phyloP scores from a whole-genome alignment of 2,113 vertebrate species.

The Lampris incognitus region DNA sequence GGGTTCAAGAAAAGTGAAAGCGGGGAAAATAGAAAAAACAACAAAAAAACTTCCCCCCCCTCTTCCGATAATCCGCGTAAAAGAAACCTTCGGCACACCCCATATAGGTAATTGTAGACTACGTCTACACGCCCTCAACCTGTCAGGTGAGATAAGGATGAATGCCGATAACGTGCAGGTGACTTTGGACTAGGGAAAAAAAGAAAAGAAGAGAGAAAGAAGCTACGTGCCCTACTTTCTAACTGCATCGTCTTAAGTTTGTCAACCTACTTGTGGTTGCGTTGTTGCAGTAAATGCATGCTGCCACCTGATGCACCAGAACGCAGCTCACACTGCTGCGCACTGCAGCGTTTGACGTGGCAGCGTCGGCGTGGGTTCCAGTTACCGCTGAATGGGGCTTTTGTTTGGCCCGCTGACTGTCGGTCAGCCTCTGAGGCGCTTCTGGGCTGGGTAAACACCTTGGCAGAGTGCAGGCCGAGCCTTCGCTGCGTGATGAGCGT shows the following conservation, averaged over 20 bases:
- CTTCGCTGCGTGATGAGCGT: too few relatives aligned
- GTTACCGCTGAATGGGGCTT: conserved; percentile 66
- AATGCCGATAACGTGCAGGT: neutral
- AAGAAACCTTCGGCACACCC: conserved; percentile 25
- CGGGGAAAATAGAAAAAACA: too few relatives aligned
- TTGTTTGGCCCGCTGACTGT: conserved; percentile 67
- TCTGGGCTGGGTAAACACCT: conserved; percentile 54
- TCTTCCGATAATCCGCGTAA: neutral
- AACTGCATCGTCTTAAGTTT: neutral
- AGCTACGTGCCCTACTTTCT: neutral
- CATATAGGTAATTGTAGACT: neutral
- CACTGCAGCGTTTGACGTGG: conserved; percentile 61
- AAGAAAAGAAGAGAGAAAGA: neutral
- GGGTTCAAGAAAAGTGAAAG: neutral
- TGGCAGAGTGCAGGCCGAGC: conserved; percentile 12
- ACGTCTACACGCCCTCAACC: neutral
- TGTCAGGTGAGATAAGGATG: neutral
- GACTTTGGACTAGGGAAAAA: neutral
- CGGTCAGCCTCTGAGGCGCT: conserved; percentile 28
- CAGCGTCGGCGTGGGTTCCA: conserved; percentile 33
- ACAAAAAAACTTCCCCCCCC: neutral
- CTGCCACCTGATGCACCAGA: neutral
- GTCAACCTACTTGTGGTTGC: neutral
- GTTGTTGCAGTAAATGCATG: neutral
- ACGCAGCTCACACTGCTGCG: conserved; percentile 3